Evolutionary conservation across 37 sponge, comb jelly and placozoan genomes (phyloP).

Genomic region (Cliona cf. orientalis): DNA sequence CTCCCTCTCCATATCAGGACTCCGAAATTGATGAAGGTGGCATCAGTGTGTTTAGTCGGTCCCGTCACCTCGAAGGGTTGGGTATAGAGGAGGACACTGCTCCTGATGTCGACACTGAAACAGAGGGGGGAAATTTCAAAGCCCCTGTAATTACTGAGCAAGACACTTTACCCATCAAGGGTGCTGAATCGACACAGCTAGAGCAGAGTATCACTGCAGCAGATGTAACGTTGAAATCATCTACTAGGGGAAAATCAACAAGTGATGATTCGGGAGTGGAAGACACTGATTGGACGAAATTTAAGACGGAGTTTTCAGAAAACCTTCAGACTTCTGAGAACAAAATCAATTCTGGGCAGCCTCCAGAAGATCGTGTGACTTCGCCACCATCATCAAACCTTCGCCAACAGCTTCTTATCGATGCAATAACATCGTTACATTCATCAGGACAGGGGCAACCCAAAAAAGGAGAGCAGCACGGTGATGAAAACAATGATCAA

Average conservation of each 20-base stretch:
- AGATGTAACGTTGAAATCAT: too few relatives aligned
- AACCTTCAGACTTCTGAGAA: not conserved
- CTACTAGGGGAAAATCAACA: too few relatives aligned
- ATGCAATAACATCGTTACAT: slow-evolving; percentile 13
- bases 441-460: too few relatives aligned
- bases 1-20: too few relatives aligned
- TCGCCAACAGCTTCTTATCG: slow-evolving; percentile 22
- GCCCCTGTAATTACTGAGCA: too few relatives aligned
- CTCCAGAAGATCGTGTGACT: not conserved
- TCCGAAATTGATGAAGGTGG: not conserved
- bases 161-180: too few relatives aligned
- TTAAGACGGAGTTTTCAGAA: slow-evolving; percentile 4
- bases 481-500: not conserved
- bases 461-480: too few relatives aligned
- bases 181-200: too few relatives aligned
- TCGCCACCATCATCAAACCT: not conserved
- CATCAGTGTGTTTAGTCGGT: not conserved
- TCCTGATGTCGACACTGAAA: not conserved
- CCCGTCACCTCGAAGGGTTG: slow-evolving; percentile 1
- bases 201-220: too few relatives aligned
- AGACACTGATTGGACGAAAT: slow-evolving; percentile 1
- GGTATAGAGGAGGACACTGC: not conserved
- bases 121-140: too few relatives aligned
- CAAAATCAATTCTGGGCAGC: not conserved
- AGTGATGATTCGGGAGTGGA: too few relatives aligned